Base-by-base conservation (phyloP, 1,140 invertebrate genomes). In the Brachionus manjavacas region DNA sequence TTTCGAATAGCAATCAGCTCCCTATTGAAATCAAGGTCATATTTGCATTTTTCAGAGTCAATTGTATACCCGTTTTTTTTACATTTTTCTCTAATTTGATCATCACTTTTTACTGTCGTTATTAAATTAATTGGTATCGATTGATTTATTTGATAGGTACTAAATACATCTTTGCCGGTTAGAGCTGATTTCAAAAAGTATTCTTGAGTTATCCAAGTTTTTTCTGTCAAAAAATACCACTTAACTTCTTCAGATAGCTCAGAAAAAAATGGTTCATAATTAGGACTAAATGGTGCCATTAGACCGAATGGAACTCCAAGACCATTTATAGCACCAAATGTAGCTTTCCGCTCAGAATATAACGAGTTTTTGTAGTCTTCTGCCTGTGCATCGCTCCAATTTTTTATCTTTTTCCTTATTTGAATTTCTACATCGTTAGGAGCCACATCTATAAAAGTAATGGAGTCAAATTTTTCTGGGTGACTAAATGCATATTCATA, bases 121-220 rank as follows among this genome's bases (percentile, higher is more conserved):
- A 81, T 64, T 12, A 64, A 6, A 64, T 81, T 81, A 11, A 81
- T 81, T 9, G 64, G 52, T 41, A 81, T 81, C 3, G 79, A 64
- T 23, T 60, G 64, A 46, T 81, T 68, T 31, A 81, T 64, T 64
- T 81, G 64, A n/a, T n/a, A 25, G 9, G 11, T 14, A 2, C 16
- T 39, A 35, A 64, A 81, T 3, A 64, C 52, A 68, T 81, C 79
- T 64, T 64, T 20, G 4, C 35, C 52, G 14, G 14, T 4, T 2
- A 64, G 41, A 9, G 55, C 0, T 20, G 28, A 39, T 20, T 81
- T 25, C 20, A 81, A 16, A 23, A 81, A 41, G 35, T 81, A 81
- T 43, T 68, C 52, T 81, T 81, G 79, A 11, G 49, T 81, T 35
- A 68, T 68, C 79, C 79, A 81, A 7, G 79, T 81, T 81, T 81